These are phyloP conservation scores for Phoxinus dragarum DNA, from an alignment of 2,797 vertebrate species.

Conservation along the genomic window DNA sequence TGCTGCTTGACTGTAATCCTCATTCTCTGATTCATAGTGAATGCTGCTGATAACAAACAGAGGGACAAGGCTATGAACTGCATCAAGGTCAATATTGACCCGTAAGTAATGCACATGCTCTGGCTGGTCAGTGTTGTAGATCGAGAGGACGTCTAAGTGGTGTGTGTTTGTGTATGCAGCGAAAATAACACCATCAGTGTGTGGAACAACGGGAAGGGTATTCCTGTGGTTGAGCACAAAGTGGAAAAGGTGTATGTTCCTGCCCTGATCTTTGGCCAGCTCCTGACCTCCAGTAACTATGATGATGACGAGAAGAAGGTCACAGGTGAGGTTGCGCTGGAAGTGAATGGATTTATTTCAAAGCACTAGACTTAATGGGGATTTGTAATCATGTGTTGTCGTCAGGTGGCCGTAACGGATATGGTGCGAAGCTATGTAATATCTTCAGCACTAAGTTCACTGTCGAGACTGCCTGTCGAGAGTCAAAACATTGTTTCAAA, in stretches of 20 bases:
- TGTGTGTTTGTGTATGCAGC: slow-evolving; percentile 68
- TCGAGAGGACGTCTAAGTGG: neutral
- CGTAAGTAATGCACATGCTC: slow-evolving; percentile 80
- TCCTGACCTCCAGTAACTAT: slow-evolving; percentile 98
- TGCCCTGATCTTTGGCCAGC: slow-evolving; percentile 96
- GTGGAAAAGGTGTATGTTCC: slow-evolving; percentile 97
- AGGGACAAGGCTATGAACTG: slow-evolving; percentile 93
- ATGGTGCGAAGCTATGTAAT: slow-evolving; percentile 98
- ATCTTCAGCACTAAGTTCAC: slow-evolving; percentile 98
- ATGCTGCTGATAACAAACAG: slow-evolving; percentile 98
- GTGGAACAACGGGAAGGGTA: slow-evolving; percentile 98
- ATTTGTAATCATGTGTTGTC: neutral
- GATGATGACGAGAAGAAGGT: slow-evolving; percentile 97
- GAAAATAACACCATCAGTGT: slow-evolving; percentile 94
- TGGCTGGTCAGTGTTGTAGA: neutral
- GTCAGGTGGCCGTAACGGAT: slow-evolving; percentile 96
- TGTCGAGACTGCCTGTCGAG: slow-evolving; percentile 92
- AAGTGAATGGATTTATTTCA: neutral
- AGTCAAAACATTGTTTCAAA: slow-evolving; percentile 90
- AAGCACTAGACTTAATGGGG: neutral
- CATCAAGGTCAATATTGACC: slow-evolving; percentile 93
- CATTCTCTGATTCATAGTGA: slow-evolving; percentile 79
- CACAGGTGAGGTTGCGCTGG: slow-evolving; percentile 79
- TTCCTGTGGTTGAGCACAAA: slow-evolving; percentile 97
- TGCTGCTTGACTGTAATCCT: neutral